Evolutionary conservation across 2,113 vertebrate genomes (phyloP), one percentile per base, ranked within the genome.

Genomic region (Apeltes quadracus): DNA sequence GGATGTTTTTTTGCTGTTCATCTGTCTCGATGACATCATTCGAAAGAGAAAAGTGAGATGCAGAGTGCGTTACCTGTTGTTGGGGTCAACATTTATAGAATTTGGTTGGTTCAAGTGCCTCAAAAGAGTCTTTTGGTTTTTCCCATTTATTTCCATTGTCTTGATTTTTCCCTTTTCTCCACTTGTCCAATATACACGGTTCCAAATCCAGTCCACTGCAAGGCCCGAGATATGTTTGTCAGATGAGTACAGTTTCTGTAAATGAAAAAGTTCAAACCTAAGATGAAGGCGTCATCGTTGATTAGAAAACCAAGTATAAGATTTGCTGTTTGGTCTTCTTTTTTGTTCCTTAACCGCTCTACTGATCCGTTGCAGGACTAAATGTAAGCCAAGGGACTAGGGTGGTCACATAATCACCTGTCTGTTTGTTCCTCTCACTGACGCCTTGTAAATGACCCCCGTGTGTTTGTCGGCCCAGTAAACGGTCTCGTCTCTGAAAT

Each of bases 181-280:
- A 62, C 94, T 95, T 75, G 93, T 94, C 95, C 96, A 97, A 51
- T 96, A 93, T 46, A 98, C 71, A 20, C 87, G 73, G 73, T 94
- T 94, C 82, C 93, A 92, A 86, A 97, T 90, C 96, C 96, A 99
- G 80, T 98, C 94, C 85, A 99, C 92, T 75, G 95, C 94, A 75
- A 99, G 94, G 53, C 95, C 96, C 11, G 95, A 94, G 75, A 96
- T 87, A 64, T 94, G 94, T 93, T 94, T 94, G 71, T 93, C 94
- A 82, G 93, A 84, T 29, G 92, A 92, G 66, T 92, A 91, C 1
- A 98, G 72, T 85, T 87, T 95, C 97, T 98, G 91, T n/a, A 92
- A 92, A 82, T 71, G 38, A 71, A 44, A 29, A 9, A 65, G 32
- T 23, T 63, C 0, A 0, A 54, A 13, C 22, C 13, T 9, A 1